Evolutionary conservation across 2,113 vertebrate species (phyloP).

Genomic region (Budorcas taxicolor): DNA sequence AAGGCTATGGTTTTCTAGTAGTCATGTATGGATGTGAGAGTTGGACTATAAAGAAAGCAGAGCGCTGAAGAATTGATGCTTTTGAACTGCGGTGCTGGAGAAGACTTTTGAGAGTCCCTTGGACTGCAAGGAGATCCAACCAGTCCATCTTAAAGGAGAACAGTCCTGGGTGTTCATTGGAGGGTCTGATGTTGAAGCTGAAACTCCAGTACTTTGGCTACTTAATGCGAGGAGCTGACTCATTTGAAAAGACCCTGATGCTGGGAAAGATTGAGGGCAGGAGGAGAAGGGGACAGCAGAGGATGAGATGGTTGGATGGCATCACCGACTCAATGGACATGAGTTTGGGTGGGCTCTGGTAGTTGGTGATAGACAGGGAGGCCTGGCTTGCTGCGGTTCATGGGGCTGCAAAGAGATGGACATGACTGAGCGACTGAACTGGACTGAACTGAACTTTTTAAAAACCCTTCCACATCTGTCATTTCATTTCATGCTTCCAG

Average conservation of each 20-base stretch:
- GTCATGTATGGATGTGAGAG: not conserved
- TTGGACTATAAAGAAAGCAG: not conserved
- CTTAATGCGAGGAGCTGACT: not conserved
- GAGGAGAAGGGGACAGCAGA: not conserved
- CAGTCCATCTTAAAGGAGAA: too few relatives aligned
- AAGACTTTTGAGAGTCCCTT: too few relatives aligned
- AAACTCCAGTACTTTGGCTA: not conserved
- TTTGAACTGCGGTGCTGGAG: too few relatives aligned
- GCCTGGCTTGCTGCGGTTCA: not conserved
- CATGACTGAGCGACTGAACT: fast-evolving
- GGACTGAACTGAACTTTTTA: not conserved
- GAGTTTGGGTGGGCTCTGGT: fast-evolving
- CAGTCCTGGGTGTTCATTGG: too few relatives aligned
- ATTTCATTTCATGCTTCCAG: not conserved
- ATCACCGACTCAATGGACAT: not conserved
- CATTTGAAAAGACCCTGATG: not conserved
- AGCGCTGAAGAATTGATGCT: not conserved
- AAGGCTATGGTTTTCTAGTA: not conserved
- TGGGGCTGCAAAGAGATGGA: not conserved
- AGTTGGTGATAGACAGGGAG: not conserved
- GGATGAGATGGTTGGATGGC: not conserved
- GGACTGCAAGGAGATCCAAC: too few relatives aligned
- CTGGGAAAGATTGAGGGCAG: not conserved
- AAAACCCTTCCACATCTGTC: not conserved
- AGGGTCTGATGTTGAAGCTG: not conserved